Conservation (phyloP, 2,113 vertebrate genomes). For the Menura novaehollandiae region DNA sequence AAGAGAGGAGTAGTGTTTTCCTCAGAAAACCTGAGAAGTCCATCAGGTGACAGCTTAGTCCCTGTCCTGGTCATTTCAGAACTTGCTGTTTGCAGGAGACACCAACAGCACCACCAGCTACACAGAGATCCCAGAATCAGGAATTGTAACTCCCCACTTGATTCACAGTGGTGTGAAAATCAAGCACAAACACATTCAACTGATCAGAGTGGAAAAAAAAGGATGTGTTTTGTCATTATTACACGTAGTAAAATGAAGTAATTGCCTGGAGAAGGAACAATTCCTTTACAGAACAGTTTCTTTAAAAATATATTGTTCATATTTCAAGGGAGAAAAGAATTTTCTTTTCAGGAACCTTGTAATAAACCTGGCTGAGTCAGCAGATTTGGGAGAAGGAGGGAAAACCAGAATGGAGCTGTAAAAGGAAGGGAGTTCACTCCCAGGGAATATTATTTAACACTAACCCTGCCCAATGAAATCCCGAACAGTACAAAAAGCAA, state of each 20-base stretch:
- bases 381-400: background rate
- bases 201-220: background rate
- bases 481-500: background rate
- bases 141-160: too few species aligned
- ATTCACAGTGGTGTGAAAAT: background rate
- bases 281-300: background rate
- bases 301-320: background rate
- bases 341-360: background rate
- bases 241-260: background rate
- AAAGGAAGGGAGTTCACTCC: background rate
- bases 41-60: background rate
- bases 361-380: background rate
- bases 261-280: background rate
- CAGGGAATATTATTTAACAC: background rate
- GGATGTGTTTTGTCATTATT: background rate
- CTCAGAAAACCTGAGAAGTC: background rate
- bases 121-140: background rate
- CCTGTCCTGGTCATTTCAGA: background rate
- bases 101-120: background rate
- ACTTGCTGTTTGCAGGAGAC: too few species aligned
- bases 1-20: fast-evolving
- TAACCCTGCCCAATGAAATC: background rate
- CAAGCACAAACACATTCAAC: background rate
- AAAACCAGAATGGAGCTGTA: background rate
- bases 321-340: background rate